Evolutionary conservation across 2,797 vertebrate genomes (phyloP).

Genomic region (Spheniscus humboldti): DNA sequence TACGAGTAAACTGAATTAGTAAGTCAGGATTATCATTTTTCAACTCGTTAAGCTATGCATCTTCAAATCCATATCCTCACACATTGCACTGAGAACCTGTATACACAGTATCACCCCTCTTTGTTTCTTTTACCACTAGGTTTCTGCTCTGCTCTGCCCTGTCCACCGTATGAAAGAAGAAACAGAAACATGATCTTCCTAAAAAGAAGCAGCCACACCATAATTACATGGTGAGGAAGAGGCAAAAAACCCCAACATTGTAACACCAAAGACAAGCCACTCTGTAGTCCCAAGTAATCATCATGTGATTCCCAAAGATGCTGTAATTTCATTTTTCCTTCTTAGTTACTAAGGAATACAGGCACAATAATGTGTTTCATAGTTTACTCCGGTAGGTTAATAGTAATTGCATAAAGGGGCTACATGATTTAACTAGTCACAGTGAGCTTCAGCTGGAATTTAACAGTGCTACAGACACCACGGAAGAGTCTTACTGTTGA

Average conservation of each 20-base stretch:
- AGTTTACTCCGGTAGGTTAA: neutral
- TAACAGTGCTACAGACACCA: neutral
- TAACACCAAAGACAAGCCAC: neutral
- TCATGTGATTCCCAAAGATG: fast-evolving
- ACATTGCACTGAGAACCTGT: fast-evolving
- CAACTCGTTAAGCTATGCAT: neutral
- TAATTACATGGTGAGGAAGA: neutral
- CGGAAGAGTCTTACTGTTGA: conserved; percentile 53
- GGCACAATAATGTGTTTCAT: fast-evolving
- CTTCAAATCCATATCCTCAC: neutral
- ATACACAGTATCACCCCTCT: neutral
- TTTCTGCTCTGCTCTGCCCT: neutral
- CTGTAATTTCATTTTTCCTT: neutral
- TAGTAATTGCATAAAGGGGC: neutral
- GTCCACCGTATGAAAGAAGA: neutral
- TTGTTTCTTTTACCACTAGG: neutral
- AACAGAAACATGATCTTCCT: neutral
- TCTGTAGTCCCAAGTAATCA: neutral
- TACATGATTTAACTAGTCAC: neutral
- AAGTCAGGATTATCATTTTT: neutral
- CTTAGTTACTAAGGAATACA: neutral
- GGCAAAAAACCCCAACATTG: fast-evolving
- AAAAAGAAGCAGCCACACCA: neutral
- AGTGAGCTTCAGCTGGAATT: neutral
- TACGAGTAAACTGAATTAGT: neutral